These are phyloP conservation scores for Scrobipalpa atriplicella DNA, from an alignment of 2,888 invertebrate species.

Conservation along the genomic window DNA sequence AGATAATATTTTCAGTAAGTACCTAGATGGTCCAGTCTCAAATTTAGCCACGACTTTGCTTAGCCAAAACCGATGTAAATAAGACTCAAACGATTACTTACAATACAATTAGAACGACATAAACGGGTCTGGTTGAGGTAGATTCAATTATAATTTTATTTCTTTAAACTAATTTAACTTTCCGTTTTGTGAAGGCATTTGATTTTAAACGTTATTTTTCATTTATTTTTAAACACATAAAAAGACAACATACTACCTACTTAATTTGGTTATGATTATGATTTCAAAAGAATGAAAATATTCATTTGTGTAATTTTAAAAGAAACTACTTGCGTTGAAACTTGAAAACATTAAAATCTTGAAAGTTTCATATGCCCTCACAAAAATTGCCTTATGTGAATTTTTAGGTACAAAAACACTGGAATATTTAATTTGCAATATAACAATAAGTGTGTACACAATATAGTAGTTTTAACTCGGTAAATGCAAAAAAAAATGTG, in stretches of 20 bases:
- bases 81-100: slow-evolving; percentile 81
- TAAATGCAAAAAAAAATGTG: too few species aligned
- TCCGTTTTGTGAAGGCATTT: not conserved
- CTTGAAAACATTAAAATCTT: too few species aligned
- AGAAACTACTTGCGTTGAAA: too few species aligned
- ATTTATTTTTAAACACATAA: not conserved
- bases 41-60: not conserved
- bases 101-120: slow-evolving; percentile 55
- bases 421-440: not conserved
- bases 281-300: too few species aligned
- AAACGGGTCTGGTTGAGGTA: slow-evolving; percentile 82
- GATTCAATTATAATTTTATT: slow-evolving; percentile 64
- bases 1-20: too few species aligned
- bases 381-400: not conserved
- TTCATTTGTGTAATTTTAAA: not conserved
- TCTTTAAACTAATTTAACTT: slow-evolving; percentile 20
- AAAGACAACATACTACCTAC: not conserved
- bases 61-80: slow-evolving; percentile 43
- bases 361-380: not conserved
- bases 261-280: not conserved
- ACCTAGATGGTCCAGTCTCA: not conserved
- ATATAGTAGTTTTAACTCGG: too few species aligned
- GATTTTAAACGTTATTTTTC: not conserved
- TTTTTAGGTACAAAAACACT: not conserved
- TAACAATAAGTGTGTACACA: too few species aligned